These are phyloP conservation scores for Metaphire vulgaris DNA, from an alignment of 1,140 invertebrate species.

Conservation along the genomic window DNA sequence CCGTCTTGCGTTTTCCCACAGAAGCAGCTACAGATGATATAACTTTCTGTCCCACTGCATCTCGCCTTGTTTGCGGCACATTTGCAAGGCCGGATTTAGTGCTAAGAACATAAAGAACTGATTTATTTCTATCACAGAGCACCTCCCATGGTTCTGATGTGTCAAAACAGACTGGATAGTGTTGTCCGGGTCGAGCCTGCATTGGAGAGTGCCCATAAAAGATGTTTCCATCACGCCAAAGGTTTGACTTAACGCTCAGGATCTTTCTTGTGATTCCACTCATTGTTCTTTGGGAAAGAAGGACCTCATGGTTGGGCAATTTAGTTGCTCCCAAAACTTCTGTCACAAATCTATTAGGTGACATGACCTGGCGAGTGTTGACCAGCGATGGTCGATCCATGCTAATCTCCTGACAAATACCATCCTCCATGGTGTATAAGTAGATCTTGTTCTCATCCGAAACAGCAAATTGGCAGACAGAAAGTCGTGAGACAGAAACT, in stretches of 20 bases:
- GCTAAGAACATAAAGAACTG: not conserved
- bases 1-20: not conserved
- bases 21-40: not conserved
- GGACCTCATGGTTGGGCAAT: slow-evolving; percentile 17
- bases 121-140: slow-evolving; percentile 9
- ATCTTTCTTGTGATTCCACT: slow-evolving; percentile 21
- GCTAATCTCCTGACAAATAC: slow-evolving; percentile 14
- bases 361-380: slow-evolving; percentile 16
- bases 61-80: not conserved
- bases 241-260: slow-evolving; percentile 19
- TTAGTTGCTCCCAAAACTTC: slow-evolving; percentile 17
- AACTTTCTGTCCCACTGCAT: not conserved
- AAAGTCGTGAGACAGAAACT: slow-evolving; percentile 1
- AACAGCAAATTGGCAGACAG: slow-evolving; percentile 19
- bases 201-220: not conserved
- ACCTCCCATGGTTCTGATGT: slow-evolving; percentile 1
- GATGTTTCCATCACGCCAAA: slow-evolving; percentile 21
- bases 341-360: slow-evolving; percentile 17
- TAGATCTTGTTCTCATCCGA: slow-evolving; percentile 6
- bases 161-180: not conserved
- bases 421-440: slow-evolving; percentile 19
- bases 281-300: slow-evolving; percentile 13
- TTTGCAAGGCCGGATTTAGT: not conserved
- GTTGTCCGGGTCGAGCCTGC: slow-evolving; percentile 9
- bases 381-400: slow-evolving; percentile 11